Evolutionary conservation across 2,797 vertebrate genomes (phyloP).

Genomic region (Novumbra hubbsi): DNA sequence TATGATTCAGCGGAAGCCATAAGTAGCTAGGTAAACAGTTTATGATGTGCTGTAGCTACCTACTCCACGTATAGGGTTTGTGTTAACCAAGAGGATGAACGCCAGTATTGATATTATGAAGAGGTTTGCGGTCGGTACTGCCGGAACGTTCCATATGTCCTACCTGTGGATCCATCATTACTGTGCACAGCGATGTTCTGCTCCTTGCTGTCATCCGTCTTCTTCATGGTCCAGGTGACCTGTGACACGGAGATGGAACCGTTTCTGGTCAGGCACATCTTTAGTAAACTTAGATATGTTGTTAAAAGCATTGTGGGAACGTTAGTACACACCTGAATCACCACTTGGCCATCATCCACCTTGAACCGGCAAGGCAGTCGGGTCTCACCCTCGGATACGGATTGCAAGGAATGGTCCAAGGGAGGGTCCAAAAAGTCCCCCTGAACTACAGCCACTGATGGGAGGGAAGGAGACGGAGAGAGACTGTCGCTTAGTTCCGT

Average conservation of each 20-base stretch:
- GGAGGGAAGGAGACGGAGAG: background rate
- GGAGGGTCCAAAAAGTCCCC: conserved; percentile 48
- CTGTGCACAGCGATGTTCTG: conserved; percentile 66
- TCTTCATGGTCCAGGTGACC: conserved; percentile 79
- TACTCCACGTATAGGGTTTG: background rate
- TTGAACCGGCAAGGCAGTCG: conserved; percentile 78
- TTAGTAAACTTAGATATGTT: background rate
- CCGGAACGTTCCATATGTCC: background rate
- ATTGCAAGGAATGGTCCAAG: conserved; percentile 21
- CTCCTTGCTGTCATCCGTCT: conserved; percentile 40
- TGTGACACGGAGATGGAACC: background rate
- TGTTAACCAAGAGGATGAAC: background rate
- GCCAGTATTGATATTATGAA: background rate
- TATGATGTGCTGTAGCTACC: background rate
- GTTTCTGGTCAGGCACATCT: background rate
- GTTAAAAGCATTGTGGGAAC: background rate
- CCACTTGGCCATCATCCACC: background rate
- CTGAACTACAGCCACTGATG: conserved; percentile 35
- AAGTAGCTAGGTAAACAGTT: background rate
- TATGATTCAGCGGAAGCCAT: background rate
- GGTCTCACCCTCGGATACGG: conserved; percentile 61
- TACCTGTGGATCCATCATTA: conserved; percentile 58
- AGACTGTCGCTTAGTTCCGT: background rate
- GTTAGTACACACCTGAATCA: conserved; percentile 66
- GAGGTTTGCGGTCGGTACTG: background rate